These are phyloP conservation scores for Myzus persicae DNA, from an alignment of 1,140 invertebrate species.

Conservation along the genomic window DNA sequence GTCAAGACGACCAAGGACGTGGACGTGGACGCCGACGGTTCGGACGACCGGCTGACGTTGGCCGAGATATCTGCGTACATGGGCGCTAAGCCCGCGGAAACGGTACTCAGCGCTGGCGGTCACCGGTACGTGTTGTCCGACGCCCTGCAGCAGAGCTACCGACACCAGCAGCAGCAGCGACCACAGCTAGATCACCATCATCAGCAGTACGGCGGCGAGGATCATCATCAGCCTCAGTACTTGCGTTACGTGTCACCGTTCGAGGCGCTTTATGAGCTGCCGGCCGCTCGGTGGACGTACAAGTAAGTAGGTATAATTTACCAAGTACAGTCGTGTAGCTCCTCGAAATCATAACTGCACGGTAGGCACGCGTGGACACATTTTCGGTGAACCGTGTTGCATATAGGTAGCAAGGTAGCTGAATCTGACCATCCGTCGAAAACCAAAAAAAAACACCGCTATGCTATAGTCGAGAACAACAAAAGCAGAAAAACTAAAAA, in stretches of 20 bases:
- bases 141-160: background rate
- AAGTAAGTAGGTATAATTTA: background rate
- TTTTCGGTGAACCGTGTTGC: background rate
- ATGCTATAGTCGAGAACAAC: background rate
- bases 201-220: background rate
- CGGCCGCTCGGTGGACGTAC: constrained; percentile 43
- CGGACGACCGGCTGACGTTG: constrained; percentile 42
- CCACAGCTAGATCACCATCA: background rate
- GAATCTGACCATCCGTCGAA: background rate
- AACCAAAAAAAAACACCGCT: background rate
- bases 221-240: background rate
- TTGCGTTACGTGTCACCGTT: constrained; percentile 51
- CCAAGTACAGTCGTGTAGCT: too few relatives aligned
- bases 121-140: constrained; percentile 50
- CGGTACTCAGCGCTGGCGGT: constrained; percentile 42
- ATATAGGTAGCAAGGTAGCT: background rate
- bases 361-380: background rate
- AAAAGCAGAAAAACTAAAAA: background rate
- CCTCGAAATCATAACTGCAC: too few relatives aligned
- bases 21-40: constrained; percentile 39
- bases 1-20: background rate
- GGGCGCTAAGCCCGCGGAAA: constrained; percentile 49
- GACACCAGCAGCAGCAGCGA: background rate
- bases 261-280: constrained; percentile 41
- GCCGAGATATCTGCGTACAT: constrained; percentile 52